A percentile compares a stretch with the other conserved stretches of the same genome.
phyloP scores from a whole-genome alignment of 1,140 invertebrate genomes.

The Oncopodura yosiiana region DNA sequence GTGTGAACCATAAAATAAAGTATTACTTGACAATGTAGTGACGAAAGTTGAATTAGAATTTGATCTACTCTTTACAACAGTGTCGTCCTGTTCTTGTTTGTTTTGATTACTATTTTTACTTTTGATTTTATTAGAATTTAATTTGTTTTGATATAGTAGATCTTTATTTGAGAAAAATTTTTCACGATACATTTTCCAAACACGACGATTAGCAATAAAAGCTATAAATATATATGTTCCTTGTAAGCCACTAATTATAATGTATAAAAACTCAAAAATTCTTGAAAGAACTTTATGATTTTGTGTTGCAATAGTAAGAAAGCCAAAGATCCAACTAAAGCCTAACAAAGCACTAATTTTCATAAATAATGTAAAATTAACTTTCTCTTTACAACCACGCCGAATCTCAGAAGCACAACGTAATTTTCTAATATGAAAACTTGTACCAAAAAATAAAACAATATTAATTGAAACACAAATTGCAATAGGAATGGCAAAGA shows the following conservation, averaged over 20 bases:
- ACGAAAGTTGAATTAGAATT: too few species aligned
- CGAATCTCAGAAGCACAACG: not conserved
- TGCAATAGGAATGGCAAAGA: constrained; percentile 6
- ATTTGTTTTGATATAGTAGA: too few species aligned
- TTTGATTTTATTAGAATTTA: too few species aligned
- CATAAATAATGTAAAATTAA: not conserved
- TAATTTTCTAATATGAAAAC: not conserved
- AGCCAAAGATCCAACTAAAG: constrained; percentile 9
- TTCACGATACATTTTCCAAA: not conserved
- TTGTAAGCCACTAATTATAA: not conserved
- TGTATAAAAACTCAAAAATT: constrained; percentile 7
- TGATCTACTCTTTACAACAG: too few species aligned
- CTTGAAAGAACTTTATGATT: not conserved
- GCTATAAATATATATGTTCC: constrained; percentile 7
- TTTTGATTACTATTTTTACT: too few species aligned
- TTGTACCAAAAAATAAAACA: not conserved
- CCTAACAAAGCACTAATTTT: not conserved
- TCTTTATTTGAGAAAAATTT: too few species aligned
- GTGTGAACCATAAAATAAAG: too few species aligned
- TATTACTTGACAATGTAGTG: too few species aligned
- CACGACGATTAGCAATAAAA: not conserved
- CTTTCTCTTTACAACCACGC: not conserved
- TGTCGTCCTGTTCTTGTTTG: too few species aligned
- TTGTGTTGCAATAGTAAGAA: not conserved
- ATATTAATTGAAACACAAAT: not conserved